Base-by-base conservation (phyloP, 2,797 vertebrate genomes). In the Macropodus opercularis region DNA sequence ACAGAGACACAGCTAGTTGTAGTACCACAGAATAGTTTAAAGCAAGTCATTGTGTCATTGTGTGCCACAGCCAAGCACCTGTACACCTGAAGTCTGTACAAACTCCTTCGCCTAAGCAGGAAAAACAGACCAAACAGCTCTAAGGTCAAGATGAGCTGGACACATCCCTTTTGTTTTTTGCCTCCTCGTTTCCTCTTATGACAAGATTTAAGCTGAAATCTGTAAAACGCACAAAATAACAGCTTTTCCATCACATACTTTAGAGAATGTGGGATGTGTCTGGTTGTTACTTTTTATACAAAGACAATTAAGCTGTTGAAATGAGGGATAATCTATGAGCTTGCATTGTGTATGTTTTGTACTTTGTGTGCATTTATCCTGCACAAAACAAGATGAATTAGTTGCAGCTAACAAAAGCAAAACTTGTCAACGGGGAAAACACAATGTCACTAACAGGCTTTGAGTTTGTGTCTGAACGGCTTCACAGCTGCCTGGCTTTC, bases 321-420 rank as follows among this genome's bases (percentile, higher is more conserved):
- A 85, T 76, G 65, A 76, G 54, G 64, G 72, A 83, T 87, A 80
- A 86, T 85, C 80, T 80, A 49, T 32, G 14, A 42, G 59, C 57
- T 44, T 31, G 62, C 47, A 64, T 51, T 75, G 69, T 80, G 60
- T 23, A n/a, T 40, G 34, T 53, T 54, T 58, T 79, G 61, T 70
- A 62, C 69, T 75, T 59, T 77, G 63, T 5, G 15, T 60, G 59
- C 72, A 47, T 71, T 70, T 72, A 23, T 50, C 34, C 48, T 14
- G 49, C n/a, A 61, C 36, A 78, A 71, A 84, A 82, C n/a, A 76
- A 72, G 66, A 79, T 60, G 55, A 76, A 85, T 86, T 81, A 77
- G 83, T 54, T 22, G 54, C 72, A 73, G 72, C 65, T 56, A 75
- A 83, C 79, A 85, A 83, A 80, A 83, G 74, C 68, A 47, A 61